Evolutionary conservation across 2,888 invertebrate genomes (phyloP), one percentile per base, ranked within the genome.

Genomic region (Ptilodon capucinus): DNA sequence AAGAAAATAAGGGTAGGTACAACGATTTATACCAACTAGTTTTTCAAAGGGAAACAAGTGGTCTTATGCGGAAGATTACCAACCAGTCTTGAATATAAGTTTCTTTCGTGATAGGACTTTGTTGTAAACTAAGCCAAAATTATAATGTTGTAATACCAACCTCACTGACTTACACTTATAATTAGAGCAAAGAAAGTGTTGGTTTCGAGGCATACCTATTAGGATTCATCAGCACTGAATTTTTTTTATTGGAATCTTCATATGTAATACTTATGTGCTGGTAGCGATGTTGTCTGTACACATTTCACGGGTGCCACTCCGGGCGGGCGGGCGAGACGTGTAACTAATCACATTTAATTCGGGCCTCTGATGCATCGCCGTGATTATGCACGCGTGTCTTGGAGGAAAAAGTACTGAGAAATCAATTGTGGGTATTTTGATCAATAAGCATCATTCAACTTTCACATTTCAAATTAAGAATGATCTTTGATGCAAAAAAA

Each of bases 261-360:
- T 34, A 28, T n/a, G 28, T 28, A 28, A 35, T 45, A 34, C 34
- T 40, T 40, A 46, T 52, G 40, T 17, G 43, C 32, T 28, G 49
- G 50, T 46, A 48, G 49, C 49, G 23, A 41, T 39, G 53, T 54
- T 57, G 70, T 57, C 63, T 36, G 57, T 40, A 38, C 51, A 39
- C 61, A 68, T 74, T 74, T 67, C 68, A 74, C 73, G 75, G 58
- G 46, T 64, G 69, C 60, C 74, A 66, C 49, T 68, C 67, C 42
- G 39, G 17, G n/a, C 41, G 42, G 47, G 51, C 54, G 42, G 46
- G 42, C 47, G 43, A 45, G 52, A 54, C 52, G 57, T 57, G 60
- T 51, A 50, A 54, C 65, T 41, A 65, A 64, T 64, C 65, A 42
- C 14, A 36, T 50, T 54, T 55, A 57, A 61, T 65, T 59, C 58